Base-by-base conservation (phyloP, 2,113 vertebrate genomes). In the Miniopterus natalensis region DNA sequence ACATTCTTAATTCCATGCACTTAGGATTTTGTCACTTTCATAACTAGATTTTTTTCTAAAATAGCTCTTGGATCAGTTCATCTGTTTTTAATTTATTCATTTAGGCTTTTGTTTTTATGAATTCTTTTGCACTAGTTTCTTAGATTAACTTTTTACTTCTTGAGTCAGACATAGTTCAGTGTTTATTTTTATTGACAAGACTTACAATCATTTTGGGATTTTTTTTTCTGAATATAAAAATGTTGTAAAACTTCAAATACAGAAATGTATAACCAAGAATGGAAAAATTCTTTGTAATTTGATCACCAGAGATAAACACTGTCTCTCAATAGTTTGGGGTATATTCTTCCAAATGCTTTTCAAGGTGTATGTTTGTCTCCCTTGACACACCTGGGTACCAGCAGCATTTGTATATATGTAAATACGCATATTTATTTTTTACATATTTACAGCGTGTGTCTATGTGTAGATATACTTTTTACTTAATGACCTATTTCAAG, bases 171-270 rank as follows among this genome's bases (percentile, higher is more conserved):
- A 10, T 23, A 84, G 49, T 47, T 75, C 23, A 36, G 12, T 27
- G 31, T 68, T 66, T 75, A 45, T 73, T 80, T 90, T 78, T 27
- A 61, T 42, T 45, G 74, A 87, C 6, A 40, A 79, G 3, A 3
- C 40, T 86, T 61, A 77, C 1, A 73, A 6, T n/a, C 7, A 55
- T 57, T 90, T 75, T 59, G 36, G 71, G 10, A 15, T 47, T 25
- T 49, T 87, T 49, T 87, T 71, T 80, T 42, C 74, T 57, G 14
- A 92, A 68, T 86, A 57, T 66, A 55, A 95, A 75, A 74, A 66
- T 45, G 23, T n/a, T 90, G 18, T 83, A 61, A 63, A 94, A 31
- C 36, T 63, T 53, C 13, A 87, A 45, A 59, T n/a, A 79, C 18
- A 96, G 80, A 65, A 65, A 74, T 85, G 8, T 51, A 6, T 66